phyloP scores from a whole-genome alignment of 2,797 vertebrate genomes.

The Hypotaenidia philippensis region DNA sequence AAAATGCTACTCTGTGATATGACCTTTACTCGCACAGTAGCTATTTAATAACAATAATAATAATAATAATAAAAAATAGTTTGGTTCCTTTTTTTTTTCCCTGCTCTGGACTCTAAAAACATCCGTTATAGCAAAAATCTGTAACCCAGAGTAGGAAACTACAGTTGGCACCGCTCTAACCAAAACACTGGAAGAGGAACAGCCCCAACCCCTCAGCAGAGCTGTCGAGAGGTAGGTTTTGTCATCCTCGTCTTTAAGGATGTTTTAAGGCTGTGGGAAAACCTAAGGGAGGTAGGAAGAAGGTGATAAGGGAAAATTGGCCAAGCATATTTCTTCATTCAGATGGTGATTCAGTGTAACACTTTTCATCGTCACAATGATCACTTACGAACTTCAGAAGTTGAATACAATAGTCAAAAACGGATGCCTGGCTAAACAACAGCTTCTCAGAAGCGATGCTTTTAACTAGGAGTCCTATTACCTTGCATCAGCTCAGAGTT shows the following conservation, averaged over 20 bases:
- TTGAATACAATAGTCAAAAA: neutral
- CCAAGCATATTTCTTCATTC: neutral
- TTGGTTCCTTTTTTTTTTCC: neutral
- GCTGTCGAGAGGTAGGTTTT: neutral
- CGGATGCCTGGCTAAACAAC: neutral
- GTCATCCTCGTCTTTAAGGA: neutral
- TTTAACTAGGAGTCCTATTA: neutral
- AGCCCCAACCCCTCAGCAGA: neutral
- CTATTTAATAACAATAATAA: conserved; percentile 22
- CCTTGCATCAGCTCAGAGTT: neutral
- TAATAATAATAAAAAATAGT: conserved; percentile 36
- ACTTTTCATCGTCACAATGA: neutral
- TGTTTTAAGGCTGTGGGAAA: neutral
- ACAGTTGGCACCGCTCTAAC: neutral
- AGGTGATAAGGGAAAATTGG: neutral
- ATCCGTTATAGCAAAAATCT: neutral
- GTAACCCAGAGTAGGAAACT: neutral
- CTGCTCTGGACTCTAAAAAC: conserved; percentile 23
- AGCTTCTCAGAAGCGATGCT: neutral
- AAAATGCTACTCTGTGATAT: conserved; percentile 78
- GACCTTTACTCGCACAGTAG: conserved; percentile 76
- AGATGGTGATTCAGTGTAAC: neutral
- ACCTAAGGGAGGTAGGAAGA: neutral
- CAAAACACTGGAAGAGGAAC: neutral
- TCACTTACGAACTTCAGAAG: neutral